phyloP scores from a whole-genome alignment of 2,113 vertebrate genomes.

The Eurystomus gularis region DNA sequence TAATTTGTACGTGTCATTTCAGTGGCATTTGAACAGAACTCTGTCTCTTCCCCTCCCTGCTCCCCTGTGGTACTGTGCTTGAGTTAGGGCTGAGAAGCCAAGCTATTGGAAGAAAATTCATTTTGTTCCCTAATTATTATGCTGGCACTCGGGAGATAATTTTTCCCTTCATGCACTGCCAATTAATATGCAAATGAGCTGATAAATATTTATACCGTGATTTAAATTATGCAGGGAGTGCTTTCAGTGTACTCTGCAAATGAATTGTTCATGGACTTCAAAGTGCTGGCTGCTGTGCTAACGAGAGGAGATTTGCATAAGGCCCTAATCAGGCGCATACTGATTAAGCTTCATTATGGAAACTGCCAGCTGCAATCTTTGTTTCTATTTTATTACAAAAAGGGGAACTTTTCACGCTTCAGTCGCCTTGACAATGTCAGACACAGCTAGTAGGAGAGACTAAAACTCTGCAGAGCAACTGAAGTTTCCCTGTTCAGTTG shows the following conservation, averaged over 20 bases:
- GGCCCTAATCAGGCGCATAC: constrained; percentile 99
- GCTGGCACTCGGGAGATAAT: constrained; percentile 86
- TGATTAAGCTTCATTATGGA: constrained; percentile 99
- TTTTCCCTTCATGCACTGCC: constrained; percentile 86
- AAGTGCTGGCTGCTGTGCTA: constrained; percentile 96
- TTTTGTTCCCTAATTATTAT: constrained; percentile 95
- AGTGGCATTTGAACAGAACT: constrained; percentile 79
- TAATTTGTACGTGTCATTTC: constrained; percentile 82
- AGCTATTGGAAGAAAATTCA: constrained; percentile 82
- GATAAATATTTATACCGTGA: constrained; percentile 98
- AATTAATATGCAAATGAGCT: constrained; percentile 99
- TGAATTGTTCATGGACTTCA: constrained; percentile 99
- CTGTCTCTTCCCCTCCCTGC: constrained; percentile 67
- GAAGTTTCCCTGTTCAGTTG: constrained; percentile 81
- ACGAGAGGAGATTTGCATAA: constrained; percentile 99
- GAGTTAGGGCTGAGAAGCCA: constrained; percentile 79
- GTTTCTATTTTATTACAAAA: constrained; percentile 97
- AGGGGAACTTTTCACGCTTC: constrained; percentile 93
- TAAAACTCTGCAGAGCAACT: constrained; percentile 83
- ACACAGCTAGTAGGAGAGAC: constrained; percentile 79
- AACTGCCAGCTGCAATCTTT: constrained; percentile 98
- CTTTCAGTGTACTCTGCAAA: constrained; percentile 97
- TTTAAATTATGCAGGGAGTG: constrained; percentile 99
- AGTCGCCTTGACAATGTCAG: constrained; percentile 95
- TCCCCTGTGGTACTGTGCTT: constrained; percentile 73